Percentiles rank a stretch among this genome's conserved stretches.
These are phyloP conservation scores for Julus scandinavius DNA, from an alignment of 2,888 invertebrate genomes.

Conservation along the genomic window DNA sequence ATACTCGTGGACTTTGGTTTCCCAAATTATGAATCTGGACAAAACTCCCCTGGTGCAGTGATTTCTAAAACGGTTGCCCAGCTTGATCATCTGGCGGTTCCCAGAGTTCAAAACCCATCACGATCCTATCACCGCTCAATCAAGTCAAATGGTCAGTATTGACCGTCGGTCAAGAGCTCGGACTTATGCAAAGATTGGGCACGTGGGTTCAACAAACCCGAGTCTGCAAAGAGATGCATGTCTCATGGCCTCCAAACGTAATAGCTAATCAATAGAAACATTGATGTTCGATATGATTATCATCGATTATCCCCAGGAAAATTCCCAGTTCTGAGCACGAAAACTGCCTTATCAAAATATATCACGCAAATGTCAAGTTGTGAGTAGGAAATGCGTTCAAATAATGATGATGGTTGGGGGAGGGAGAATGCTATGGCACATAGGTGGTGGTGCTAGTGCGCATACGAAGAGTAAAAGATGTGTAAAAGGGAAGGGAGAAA, in stretches of 20 bases:
- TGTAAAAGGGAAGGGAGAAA: neutral
- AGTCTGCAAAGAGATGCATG: neutral
- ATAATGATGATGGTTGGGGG: conserved; percentile 2
- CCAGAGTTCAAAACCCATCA: too few relatives aligned
- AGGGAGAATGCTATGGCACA: neutral
- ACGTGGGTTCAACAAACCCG: conserved; percentile 10
- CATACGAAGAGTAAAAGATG: neutral
- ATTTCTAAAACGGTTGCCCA: too few relatives aligned
- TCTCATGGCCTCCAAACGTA: conserved; percentile 4
- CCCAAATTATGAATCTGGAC: too few relatives aligned
- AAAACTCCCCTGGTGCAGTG: too few relatives aligned
- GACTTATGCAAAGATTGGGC: neutral
- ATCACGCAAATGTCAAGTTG: conserved; percentile 33
- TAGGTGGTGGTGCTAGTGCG: neutral
- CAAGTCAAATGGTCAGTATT: neutral
- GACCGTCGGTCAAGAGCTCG: neutral
- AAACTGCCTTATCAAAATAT: conserved; percentile 27
- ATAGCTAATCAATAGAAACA: conserved; percentile 20
- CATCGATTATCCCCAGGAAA: conserved; percentile 7
- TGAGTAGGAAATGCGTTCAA: conserved; percentile 33
- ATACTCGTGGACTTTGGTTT: neutral
- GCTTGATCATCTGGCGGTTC: too few relatives aligned
- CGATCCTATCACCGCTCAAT: too few relatives aligned
- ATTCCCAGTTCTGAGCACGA: neutral
- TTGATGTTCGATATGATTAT: conserved; percentile 21